Percentiles rank a stretch among this genome's conserved stretches.
Evolutionary conservation across 2,113 vertebrate genomes (phyloP).

Genomic region (Chiloscyllium plagiosum): DNA sequence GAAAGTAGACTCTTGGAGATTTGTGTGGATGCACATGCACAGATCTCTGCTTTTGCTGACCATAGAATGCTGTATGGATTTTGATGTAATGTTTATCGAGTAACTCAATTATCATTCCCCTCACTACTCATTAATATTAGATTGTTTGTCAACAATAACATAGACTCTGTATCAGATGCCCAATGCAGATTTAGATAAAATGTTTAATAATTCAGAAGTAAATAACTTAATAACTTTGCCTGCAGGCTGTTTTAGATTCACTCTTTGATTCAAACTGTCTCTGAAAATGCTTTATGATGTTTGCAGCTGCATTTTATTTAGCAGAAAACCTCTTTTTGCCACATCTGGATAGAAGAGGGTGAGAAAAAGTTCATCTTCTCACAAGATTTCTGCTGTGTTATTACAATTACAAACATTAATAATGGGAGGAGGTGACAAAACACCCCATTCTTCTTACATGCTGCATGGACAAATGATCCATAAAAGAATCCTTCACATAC

Average conservation of each 20-base stretch:
- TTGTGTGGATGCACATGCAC: background rate
- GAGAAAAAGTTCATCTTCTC: slow-evolving; percentile 24
- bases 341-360: slow-evolving; percentile 19
- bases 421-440: background rate
- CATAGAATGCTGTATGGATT: background rate
- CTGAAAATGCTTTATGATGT: background rate
- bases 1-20: background rate
- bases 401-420: slow-evolving; percentile 22
- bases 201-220: background rate
- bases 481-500: background rate
- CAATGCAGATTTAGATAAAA: background rate
- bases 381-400: slow-evolving; percentile 13
- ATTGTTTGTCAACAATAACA: background rate
- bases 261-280: background rate
- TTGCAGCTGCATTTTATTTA: slow-evolving; percentile 10
- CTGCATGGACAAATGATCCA: background rate
- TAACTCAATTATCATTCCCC: background rate
- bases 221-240: background rate
- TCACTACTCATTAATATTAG: background rate
- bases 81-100: background rate
- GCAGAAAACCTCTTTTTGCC: background rate
- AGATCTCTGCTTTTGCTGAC: background rate
- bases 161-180: background rate
- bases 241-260: background rate
- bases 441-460: background rate